Evolutionary conservation across 2,888 invertebrate genomes (phyloP), one percentile per base, ranked within the genome.

Genomic region (Philereme transversata): DNA sequence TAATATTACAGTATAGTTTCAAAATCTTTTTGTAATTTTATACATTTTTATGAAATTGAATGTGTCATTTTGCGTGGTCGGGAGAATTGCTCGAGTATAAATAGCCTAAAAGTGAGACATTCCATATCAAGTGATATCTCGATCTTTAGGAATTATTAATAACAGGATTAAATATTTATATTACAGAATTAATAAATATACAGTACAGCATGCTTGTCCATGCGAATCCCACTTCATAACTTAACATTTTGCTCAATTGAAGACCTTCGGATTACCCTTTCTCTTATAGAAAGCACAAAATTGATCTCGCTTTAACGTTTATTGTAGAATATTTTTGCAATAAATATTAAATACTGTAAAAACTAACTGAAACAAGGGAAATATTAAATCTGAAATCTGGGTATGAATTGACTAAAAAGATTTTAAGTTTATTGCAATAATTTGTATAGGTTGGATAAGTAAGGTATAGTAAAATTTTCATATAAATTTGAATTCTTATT

Each of bases 11-110:
- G 72, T 82, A 84, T 88, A 78, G 80, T 88, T 90, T 89, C 82
- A 78, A 85, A 80, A 84, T 82, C 79, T 79, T 90, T 90, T 92
- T 91, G 91, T 90, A 91, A 90, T 92, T 92, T 92, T 91, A 90
- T 92, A 91, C 87, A 87, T 87, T 90, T 90, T 87, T 85, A 88
- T 83, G 79, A 89, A 90, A 88, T 88, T 88, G 70, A 74, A 84
- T 82, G 87, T 89, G 85, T 85, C 83, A 77, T 81, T 47, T 82
- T 83, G 84, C 82, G 84, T 82, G 79, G 80, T 81, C 80, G 81
- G 84, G 82, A 83, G 78, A 76, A 73, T 70, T 74, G 73, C 77
- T 82, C 83, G 74, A 78, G 69, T 81, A 81, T 82, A 83, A 74
- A 84, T 84, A 87, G 86, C 85, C 82, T 88, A 81, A 83, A 85